These are phyloP conservation scores for Hecatera dysodea DNA, from an alignment of 2,888 invertebrate species.

Conservation along the genomic window DNA sequence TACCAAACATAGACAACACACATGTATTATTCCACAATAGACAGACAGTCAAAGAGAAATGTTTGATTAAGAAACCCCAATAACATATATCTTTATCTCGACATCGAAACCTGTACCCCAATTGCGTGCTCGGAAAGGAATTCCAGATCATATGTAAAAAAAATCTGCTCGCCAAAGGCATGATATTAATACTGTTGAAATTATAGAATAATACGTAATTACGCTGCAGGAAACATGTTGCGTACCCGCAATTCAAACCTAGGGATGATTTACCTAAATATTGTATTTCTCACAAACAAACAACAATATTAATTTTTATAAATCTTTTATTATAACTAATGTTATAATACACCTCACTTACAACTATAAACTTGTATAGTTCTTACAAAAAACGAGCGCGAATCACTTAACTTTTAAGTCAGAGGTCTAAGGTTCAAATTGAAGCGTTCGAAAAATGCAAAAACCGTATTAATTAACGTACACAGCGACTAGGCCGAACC, in stretches of 20 bases:
- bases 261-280: not conserved
- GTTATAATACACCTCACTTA: conserved; percentile 61
- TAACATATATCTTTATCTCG: not conserved
- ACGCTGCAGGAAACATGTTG: not conserved
- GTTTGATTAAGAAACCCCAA: not conserved
- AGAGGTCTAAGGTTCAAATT: conserved; percentile 11
- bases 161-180: too few relatives aligned
- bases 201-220: too few relatives aligned
- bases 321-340: conserved; percentile 62
- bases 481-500: conserved; percentile 49
- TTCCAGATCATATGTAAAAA: too few relatives aligned
- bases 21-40: too few relatives aligned
- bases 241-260: not conserved
- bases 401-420: conserved; percentile 17
- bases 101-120: not conserved
- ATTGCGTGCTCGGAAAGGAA: too few relatives aligned
- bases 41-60: not conserved
- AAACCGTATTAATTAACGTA: conserved; percentile 7
- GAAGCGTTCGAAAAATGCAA: conserved; percentile 17
- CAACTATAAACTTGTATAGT: conserved; percentile 32
- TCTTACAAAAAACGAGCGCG: conserved; percentile 19
- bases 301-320: conserved; percentile 54
- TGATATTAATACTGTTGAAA: too few relatives aligned
- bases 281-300: too few relatives aligned
- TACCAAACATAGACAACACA: too few relatives aligned